Percentiles rank a stretch among this genome's conserved stretches.
These are phyloP conservation scores for Serranochromis macrocephalus DNA, from an alignment of 2,113 vertebrate species.

Conservation along the genomic window DNA sequence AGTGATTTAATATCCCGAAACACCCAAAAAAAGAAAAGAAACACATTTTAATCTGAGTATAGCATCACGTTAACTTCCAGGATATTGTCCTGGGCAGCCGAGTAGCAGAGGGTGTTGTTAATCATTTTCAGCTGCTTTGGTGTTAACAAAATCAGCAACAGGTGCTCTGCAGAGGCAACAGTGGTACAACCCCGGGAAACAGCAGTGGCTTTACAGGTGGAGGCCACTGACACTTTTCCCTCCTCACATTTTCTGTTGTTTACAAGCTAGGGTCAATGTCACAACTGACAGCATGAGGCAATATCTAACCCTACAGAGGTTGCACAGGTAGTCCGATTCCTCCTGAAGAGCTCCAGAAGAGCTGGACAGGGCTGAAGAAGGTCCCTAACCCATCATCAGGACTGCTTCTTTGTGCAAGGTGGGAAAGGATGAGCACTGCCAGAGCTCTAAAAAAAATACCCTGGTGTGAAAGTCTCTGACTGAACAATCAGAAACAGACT, in stretches of 20 bases:
- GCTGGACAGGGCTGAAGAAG: not conserved
- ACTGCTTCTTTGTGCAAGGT: not conserved
- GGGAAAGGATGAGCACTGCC: not conserved
- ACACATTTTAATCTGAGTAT: not conserved
- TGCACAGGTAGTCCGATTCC: not conserved
- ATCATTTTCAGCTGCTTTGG: not conserved
- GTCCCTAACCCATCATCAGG: not conserved
- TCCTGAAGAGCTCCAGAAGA: not conserved
- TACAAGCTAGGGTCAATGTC: not conserved
- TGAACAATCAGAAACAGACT: not conserved
- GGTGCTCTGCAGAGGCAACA: not conserved
- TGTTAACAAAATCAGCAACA: not conserved
- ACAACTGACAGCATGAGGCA: rapidly evolving
- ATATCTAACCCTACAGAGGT: not conserved
- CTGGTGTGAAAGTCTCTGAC: not conserved
- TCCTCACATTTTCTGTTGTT: not conserved
- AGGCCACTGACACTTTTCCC: not conserved
- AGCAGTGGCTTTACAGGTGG: not conserved
- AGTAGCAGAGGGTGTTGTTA: not conserved
- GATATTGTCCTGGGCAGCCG: not conserved
- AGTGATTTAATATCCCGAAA: not conserved
- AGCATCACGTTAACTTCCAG: not conserved
- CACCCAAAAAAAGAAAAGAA: not conserved
- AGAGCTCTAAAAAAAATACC: not conserved
- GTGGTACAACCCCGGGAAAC: rapidly evolving